These are phyloP conservation scores for Aurelia aurita complex sp. Pacific DNA, from an alignment of 30 jellyfish, hydroid and myxozoan species.

Conservation along the genomic window DNA sequence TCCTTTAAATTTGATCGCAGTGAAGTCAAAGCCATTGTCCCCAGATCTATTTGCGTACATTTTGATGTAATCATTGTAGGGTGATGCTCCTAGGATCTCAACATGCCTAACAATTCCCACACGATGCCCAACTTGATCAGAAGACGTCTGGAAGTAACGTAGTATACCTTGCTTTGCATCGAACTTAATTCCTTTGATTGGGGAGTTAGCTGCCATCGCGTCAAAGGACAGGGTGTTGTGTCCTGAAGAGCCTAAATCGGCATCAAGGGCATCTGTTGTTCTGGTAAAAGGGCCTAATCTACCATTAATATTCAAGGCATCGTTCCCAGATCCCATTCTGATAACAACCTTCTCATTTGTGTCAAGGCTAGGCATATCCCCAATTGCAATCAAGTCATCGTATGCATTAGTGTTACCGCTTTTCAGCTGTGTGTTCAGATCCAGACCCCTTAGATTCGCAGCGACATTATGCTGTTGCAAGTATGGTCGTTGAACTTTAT, in stretches of 20 bases:
- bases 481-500: slow-evolving; percentile 2
- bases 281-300: slow-evolving; percentile 1
- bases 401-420: background rate
- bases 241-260: slow-evolving; percentile 5
- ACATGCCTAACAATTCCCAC: slow-evolving; percentile 15
- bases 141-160: background rate
- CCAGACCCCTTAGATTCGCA: slow-evolving; percentile 8
- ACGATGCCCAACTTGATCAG: background rate
- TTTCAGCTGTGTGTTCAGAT: background rate
- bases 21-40: background rate
- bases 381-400: slow-evolving; percentile 16
- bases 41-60: slow-evolving; percentile 7
- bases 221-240: slow-evolving; percentile 13
- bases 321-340: slow-evolving; percentile 29
- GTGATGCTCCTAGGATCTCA: slow-evolving; percentile 9
- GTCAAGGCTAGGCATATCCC: slow-evolving; percentile 18
- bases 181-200: slow-evolving; percentile 10
- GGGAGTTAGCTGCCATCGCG: slow-evolving; percentile 1
- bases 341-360: background rate
- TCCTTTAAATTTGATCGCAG: slow-evolving; percentile 5
- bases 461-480: background rate
- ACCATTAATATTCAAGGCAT: slow-evolving; percentile 22
- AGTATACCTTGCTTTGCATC: background rate
- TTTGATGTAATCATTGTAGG: slow-evolving; percentile 14
- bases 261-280: slow-evolving; percentile 12